Percentiles rank a stretch among this genome's conserved stretches.
Evolutionary conservation across 2,113 vertebrate species (phyloP).

Genomic region (Oenanthe melanoleuca): DNA sequence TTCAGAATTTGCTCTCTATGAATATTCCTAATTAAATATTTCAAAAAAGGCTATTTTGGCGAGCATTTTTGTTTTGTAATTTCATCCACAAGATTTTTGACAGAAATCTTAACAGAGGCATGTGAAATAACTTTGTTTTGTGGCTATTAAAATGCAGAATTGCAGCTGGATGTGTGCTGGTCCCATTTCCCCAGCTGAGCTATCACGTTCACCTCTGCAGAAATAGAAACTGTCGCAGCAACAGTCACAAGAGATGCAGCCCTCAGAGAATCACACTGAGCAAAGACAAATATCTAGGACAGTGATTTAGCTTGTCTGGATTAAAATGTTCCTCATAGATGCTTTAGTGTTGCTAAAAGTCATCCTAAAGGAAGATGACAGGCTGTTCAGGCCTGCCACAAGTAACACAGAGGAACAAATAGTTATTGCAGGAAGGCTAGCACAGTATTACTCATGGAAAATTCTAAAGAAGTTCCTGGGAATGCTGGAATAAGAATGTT

Average conservation of each 20-base stretch:
- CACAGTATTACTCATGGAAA: neutral
- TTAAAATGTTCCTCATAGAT: neutral
- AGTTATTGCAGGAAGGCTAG: neutral
- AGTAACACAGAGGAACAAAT: neutral
- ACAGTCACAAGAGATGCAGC: neutral
- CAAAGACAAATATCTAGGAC: slow-evolving; percentile 16
- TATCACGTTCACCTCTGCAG: neutral
- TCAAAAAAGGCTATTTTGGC: neutral
- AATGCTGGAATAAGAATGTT: neutral
- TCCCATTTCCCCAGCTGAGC: slow-evolving; percentile 13
- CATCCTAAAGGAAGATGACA: neutral
- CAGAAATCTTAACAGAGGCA: neutral
- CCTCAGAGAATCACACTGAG: neutral
- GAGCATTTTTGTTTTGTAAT: neutral
- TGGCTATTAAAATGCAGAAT: neutral
- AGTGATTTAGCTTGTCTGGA: slow-evolving; percentile 17
- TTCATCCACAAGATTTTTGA: neutral
- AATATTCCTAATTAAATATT: neutral
- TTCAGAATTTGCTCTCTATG: neutral
- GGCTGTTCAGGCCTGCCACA: neutral
- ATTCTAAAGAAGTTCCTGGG: neutral
- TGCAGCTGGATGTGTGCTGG: neutral
- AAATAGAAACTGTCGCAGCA: slow-evolving; percentile 31
- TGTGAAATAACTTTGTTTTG: neutral
- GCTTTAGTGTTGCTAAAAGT: neutral